These are phyloP conservation scores for Laticauda colubrina DNA, from an alignment of 2,113 vertebrate genomes.

Conservation along the genomic window DNA sequence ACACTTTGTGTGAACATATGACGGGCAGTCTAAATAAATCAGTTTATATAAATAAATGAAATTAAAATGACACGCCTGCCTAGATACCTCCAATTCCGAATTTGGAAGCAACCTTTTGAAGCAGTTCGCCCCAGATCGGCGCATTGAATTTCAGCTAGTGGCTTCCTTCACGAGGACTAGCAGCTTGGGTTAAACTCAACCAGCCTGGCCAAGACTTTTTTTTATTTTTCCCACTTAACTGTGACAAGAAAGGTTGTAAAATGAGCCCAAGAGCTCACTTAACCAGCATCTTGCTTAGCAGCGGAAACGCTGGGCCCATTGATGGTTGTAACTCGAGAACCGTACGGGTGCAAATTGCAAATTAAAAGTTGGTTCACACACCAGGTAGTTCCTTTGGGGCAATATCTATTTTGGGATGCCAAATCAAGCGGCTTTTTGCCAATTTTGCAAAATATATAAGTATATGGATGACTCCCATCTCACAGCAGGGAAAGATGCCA, in stretches of 20 bases:
- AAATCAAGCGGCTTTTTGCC: not conserved
- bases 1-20: not conserved
- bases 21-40: too few species aligned
- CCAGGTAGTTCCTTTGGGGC: not conserved
- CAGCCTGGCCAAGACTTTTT: too few species aligned
- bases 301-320: not conserved
- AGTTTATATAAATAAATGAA: not conserved
- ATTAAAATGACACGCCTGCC: not conserved
- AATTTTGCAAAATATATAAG: not conserved
- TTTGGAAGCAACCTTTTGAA: not conserved
- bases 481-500: not conserved
- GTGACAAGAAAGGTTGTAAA: too few species aligned
- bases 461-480: not conserved
- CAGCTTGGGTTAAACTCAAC: not conserved
- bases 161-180: not conserved
- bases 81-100: not conserved
- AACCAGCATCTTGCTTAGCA: not conserved
- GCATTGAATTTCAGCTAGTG: not conserved
- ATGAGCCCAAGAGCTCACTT: not conserved
- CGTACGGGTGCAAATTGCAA: not conserved
- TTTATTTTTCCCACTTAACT: too few species aligned
- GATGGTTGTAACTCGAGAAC: not conserved
- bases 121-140: not conserved
- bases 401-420: not conserved
- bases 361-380: not conserved